Evolutionary conservation across 2,888 invertebrate species (phyloP).

Genomic region (Hartigia nigra): DNA sequence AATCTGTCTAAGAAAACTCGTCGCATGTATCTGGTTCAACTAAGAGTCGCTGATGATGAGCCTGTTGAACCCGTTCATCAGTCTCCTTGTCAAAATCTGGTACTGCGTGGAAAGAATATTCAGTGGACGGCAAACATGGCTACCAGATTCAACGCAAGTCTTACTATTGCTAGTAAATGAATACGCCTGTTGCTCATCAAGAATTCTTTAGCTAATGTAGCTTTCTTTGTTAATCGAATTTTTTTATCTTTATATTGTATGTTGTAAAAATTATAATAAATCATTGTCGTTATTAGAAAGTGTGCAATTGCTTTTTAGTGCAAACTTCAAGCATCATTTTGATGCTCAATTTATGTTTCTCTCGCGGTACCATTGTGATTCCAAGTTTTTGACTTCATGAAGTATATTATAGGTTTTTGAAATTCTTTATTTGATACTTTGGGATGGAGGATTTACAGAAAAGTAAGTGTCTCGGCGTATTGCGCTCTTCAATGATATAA

Average conservation of each 20-base stretch:
- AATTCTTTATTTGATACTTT: background rate
- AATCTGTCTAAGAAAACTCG: slow-evolving; percentile 67
- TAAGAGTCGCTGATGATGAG: slow-evolving; percentile 69
- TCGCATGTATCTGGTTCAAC: slow-evolving; percentile 70
- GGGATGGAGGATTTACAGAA: background rate
- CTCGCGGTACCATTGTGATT: background rate
- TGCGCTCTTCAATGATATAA: background rate
- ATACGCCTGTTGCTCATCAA: background rate
- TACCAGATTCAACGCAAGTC: slow-evolving; percentile 41
- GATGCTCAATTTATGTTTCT: background rate
- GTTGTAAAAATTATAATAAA: background rate
- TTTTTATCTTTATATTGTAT: background rate
- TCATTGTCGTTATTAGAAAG: background rate
- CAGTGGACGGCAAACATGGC: slow-evolving; percentile 60
- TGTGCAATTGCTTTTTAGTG: background rate
- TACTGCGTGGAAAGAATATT: slow-evolving; percentile 68
- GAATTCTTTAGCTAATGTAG: slow-evolving; percentile 1
- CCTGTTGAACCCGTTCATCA: slow-evolving; percentile 65
- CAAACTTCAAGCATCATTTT: background rate
- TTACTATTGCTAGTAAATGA: slow-evolving; percentile 14
- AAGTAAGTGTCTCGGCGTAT: background rate
- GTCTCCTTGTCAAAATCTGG: slow-evolving; percentile 69
- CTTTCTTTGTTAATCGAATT: background rate
- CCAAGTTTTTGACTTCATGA: background rate
- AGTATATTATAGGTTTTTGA: background rate